A percentile compares a stretch with the other conserved stretches of the same genome.
Evolutionary conservation across 2,113 vertebrate species (phyloP).

Genomic region (Mastomys natalensis): DNA sequence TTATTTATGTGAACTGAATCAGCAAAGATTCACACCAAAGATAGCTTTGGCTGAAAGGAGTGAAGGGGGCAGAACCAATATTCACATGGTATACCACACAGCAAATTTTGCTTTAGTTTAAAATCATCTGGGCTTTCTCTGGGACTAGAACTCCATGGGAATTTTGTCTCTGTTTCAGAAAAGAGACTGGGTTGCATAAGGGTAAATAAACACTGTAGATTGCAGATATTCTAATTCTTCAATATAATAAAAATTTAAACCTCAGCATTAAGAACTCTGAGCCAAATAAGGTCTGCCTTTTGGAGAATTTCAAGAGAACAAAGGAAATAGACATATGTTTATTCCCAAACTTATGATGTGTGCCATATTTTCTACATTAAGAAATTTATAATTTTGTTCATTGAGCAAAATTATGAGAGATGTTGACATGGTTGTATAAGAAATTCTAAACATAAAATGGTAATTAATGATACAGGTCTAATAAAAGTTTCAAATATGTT

Average conservation of each 20-base stretch:
- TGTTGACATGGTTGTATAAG: background rate
- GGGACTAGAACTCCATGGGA: constrained; percentile 31
- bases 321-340: background rate
- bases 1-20: constrained; percentile 73
- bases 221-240: accelerated
- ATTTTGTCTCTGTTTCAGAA: constrained; percentile 12
- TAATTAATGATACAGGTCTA: background rate
- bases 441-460: constrained; percentile 18
- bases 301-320: background rate
- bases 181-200: constrained; percentile 27
- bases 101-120: constrained; percentile 46
- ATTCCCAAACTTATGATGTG: background rate
- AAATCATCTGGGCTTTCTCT: constrained; percentile 67
- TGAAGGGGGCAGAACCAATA: constrained; percentile 37
- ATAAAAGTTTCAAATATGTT: constrained; percentile 3
- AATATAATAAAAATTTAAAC: constrained; percentile 41
- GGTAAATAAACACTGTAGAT: background rate
- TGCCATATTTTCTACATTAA: background rate
- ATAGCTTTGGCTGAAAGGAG: constrained; percentile 5
- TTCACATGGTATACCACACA: background rate
- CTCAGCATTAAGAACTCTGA: background rate
- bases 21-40: constrained; percentile 65
- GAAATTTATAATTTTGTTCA: background rate
- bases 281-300: background rate
- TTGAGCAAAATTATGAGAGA: background rate